Base-by-base conservation (phyloP, 2,888 invertebrate genomes). In the Catocala fraxini region DNA sequence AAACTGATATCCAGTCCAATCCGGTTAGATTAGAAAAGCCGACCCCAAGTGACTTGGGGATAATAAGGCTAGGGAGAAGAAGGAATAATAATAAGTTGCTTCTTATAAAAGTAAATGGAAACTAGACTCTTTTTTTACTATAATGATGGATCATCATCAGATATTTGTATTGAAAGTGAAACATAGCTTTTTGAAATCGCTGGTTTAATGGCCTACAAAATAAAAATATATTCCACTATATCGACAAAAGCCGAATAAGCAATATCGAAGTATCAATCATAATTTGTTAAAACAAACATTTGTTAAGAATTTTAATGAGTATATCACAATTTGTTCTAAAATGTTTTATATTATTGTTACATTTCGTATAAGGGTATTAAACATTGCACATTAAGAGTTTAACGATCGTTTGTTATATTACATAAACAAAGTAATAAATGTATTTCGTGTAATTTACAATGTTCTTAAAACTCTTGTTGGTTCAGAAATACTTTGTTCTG, bases 261-360 rank as follows among this genome's bases (percentile, higher is more conserved):
- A 55, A 56, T 64, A 79, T 79, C 79, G 59, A 55, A 61, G 77
- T 75, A 83, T 76, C 9, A 54, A 43, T 48, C 54, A 43, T 49
- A 56, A 25, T 48, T 48, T 48, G 42, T 60, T 39, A 54, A 42
- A 51, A 42, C 57, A 54, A 63, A 58, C 45, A 58, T n/a, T 39
- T 9, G 7, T 34, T 54, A 41, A 39, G 10, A 47, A 46, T 7
- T 41, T 52, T 48, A 25, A 15, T 10, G 42, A 42, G 15, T 33
- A 41, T 43, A 47, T 55, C 42, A 52, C 43, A 35, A 51, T 59
- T 63, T 58, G 48, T 57, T 55, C 33, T 47, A 25, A 55, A 48
- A 59, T 15, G 15, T 5, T 43, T 59, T 59, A 53, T 5, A 51
- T 13, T 35, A 7, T 35, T 39, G 51, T 51, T 35, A 41, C 45